Percentiles rank a stretch among this genome's conserved stretches.
Evolutionary conservation across 2,113 vertebrate genomes (phyloP).

Genomic region (Salvelinus namaycush): DNA sequence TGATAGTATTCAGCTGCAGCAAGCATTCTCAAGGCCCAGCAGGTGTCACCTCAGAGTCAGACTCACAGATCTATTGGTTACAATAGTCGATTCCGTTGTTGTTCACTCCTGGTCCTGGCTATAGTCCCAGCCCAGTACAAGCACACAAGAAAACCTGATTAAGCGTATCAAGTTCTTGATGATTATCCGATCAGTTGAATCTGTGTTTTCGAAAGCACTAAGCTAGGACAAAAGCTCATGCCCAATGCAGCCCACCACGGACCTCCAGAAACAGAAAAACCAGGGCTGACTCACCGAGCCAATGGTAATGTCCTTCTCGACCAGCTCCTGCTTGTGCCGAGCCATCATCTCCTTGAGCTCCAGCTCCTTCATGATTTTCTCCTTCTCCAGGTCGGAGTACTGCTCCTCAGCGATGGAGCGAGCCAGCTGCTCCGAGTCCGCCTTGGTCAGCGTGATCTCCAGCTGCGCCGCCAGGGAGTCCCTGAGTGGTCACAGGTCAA

Average conservation of each 20-base stretch:
- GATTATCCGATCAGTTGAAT: too few species aligned
- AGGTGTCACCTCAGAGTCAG: neutral
- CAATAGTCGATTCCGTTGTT: too few species aligned
- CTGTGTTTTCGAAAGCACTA: neutral
- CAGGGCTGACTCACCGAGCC: constrained; percentile 80
- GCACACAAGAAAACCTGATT: too few species aligned
- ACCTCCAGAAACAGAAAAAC: neutral
- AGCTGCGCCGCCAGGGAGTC: constrained; percentile 96
- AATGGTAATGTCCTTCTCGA: constrained; percentile 94
- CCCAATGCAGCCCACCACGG: too few species aligned
- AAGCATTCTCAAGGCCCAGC: too few species aligned
- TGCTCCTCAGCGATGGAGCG: constrained; percentile 98
- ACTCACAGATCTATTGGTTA: neutral
- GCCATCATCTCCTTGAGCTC: constrained; percentile 99
- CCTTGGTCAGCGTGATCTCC: constrained; percentile 96
- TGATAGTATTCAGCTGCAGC: too few species aligned
- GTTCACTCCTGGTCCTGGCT: too few species aligned
- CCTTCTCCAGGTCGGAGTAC: constrained; percentile 97
- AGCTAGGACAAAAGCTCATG: too few species aligned
- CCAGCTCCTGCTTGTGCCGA: constrained; percentile 91
- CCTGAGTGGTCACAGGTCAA: constrained; percentile 62
- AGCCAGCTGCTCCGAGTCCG: constrained; percentile 95
- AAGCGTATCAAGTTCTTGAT: too few species aligned
- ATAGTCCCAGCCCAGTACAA: too few species aligned
- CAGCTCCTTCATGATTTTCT: constrained; percentile 99